Base-by-base conservation (phyloP, 2,888 invertebrate species). In the Drosophila emarginata region DNA sequence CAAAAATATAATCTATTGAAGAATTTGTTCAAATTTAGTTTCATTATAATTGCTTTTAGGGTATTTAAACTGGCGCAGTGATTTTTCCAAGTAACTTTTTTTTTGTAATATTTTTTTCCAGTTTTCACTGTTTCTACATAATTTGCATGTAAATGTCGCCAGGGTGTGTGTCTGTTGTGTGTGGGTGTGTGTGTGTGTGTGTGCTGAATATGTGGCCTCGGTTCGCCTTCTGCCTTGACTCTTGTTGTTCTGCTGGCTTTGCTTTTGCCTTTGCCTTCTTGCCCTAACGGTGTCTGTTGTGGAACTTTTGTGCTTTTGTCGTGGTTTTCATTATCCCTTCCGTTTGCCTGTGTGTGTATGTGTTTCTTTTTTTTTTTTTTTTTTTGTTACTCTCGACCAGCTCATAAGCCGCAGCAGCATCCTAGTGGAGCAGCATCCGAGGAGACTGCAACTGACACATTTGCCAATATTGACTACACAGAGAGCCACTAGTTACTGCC, bases 281-380 rank as follows among this genome's bases (percentile, higher is more conserved):
- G 36, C 61, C 61, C 45, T 45, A 21, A 45, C 45, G 45, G 45
- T 45, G 66, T 63, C 59, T 65, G 68, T 40, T 78, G 78, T 68
- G 80, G 40, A 77, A 78, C 67, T 80, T 78, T 84, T 75, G 68
- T 77, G 89, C 87, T 87, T 85, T 87, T 84, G 88, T 84, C 74
- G 85, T 85, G 89, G 89, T 74, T 85, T 88, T 81, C 82, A 87
- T 87, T 85, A 88, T 85, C 87, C 87, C 75, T 67, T 73, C 70
- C 82, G 65, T 64, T 73, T 88, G 85, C 73, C 83, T 76, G 79
- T 79, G 69, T 66, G 65, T 32, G 32, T 32, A 2, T 32, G 32
- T 32, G 9, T 32, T 1, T 32, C 1, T 74, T 62, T 74, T 75
- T 67, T n/a, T 40, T 61, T 14, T 45, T 40, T 45, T 45, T n/a